Conservation (phyloP, 2,797 vertebrate species). For the Sylvilagus floridanus region DNA sequence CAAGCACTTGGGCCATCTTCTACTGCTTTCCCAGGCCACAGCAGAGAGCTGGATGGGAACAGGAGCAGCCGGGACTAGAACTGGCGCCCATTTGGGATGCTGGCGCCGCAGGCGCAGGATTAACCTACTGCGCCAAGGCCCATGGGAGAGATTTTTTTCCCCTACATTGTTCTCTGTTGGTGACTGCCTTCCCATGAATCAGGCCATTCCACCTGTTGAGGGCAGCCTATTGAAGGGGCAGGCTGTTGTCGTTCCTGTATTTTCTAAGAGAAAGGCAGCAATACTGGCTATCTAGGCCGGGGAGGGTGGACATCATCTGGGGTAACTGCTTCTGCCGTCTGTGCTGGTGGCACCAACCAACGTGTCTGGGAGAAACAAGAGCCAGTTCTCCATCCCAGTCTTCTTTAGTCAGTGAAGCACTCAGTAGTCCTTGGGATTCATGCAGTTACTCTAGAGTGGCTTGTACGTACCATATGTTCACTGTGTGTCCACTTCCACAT, state of each 20-base stretch:
- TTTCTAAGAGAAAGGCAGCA: not conserved
- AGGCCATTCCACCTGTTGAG: not conserved
- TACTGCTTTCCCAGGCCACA: too few relatives aligned
- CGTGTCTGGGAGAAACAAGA: not conserved
- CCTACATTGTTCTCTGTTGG: too few relatives aligned
- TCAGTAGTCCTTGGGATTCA: not conserved
- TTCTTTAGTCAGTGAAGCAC: conserved; percentile 1
- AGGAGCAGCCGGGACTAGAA: too few relatives aligned
- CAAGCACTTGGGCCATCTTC: too few relatives aligned
- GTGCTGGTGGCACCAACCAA: too few relatives aligned
- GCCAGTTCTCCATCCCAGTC: not conserved
- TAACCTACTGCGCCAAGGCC: too few relatives aligned
- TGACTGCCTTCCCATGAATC: not conserved
- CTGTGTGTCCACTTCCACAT: not conserved
- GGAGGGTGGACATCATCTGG: not conserved
- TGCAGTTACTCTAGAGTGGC: not conserved
- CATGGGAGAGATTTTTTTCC: too few relatives aligned
- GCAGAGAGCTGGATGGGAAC: too few relatives aligned
- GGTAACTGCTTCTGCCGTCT: not conserved
- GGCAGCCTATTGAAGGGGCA: not conserved
- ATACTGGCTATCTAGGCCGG: not conserved
- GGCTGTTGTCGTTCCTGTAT: not conserved
- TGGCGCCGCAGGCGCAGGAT: too few relatives aligned
- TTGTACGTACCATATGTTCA: not conserved
- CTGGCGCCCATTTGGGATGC: too few relatives aligned